Conservation (phyloP, 1,140 invertebrate species). For the Amphibalanus amphitrite region DNA sequence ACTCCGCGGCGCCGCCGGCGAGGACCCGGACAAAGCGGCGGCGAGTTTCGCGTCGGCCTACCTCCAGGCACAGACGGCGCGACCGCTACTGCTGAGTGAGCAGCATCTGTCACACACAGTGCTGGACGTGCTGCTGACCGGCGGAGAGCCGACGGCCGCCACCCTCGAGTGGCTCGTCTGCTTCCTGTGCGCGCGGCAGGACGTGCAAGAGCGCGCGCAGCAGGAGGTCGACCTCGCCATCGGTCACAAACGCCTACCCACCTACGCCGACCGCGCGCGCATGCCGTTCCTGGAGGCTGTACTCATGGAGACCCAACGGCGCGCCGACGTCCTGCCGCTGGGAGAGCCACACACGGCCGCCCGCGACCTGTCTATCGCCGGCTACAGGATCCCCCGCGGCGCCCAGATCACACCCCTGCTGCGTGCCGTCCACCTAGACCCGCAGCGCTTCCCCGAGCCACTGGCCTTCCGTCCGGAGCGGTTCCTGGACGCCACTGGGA, state of each 20-base stretch:
- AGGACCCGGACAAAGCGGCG: neutral
- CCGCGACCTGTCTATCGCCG: constrained; percentile 13
- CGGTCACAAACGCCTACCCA: constrained; percentile 13
- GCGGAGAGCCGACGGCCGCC: constrained; percentile 23
- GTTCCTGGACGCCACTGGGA: constrained; percentile 18
- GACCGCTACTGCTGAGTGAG: neutral
- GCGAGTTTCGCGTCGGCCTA: neutral
- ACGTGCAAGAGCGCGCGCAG: constrained; percentile 21
- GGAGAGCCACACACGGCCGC: constrained; percentile 8
- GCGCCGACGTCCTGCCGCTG: neutral
- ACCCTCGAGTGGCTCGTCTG: constrained; percentile 23
- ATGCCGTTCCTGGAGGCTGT: constrained; percentile 9
- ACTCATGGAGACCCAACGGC: constrained; percentile 8
- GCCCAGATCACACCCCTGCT: constrained; percentile 23
- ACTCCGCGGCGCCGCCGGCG: too few relatives aligned
- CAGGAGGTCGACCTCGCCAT: constrained; percentile 24
- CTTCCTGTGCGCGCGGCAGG: constrained; percentile 23
- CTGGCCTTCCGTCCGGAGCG: constrained; percentile 26
- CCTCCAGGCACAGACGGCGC: neutral
- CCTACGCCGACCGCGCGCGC: neutral
- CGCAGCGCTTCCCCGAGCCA: constrained; percentile 24
- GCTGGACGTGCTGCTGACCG: constrained; percentile 24
- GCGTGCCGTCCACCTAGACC: constrained; percentile 26
- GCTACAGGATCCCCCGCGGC: constrained; percentile 15
- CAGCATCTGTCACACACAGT: neutral